phyloP scores from a whole-genome alignment of 2,113 vertebrate species.

The mouse (Mus musculus) region DNA sequence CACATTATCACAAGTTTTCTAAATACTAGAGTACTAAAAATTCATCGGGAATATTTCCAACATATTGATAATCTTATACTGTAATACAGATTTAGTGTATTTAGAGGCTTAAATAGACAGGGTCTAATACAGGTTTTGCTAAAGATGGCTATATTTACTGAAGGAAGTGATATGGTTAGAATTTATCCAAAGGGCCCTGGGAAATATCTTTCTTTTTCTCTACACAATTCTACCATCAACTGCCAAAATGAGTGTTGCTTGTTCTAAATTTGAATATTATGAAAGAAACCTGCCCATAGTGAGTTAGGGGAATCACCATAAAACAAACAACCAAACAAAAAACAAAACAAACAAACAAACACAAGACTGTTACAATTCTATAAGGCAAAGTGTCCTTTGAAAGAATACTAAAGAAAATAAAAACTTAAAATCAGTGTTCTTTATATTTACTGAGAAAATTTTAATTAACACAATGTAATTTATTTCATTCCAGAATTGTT shows the following conservation, averaged over 20 bases:
- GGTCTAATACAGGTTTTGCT: slow-evolving; percentile 47
- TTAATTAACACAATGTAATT: not conserved
- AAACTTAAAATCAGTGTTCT: not conserved
- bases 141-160: slow-evolving; percentile 71
- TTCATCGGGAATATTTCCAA: slow-evolving; percentile 50
- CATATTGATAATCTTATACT: slow-evolving; percentile 55
- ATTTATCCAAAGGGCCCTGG: slow-evolving; percentile 27
- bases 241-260: slow-evolving; percentile 41
- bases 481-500: slow-evolving; percentile 23
- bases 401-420: slow-evolving; percentile 14
- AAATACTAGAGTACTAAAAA: slow-evolving; percentile 39
- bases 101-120: slow-evolving; percentile 69
- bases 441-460: slow-evolving; percentile 41
- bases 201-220: slow-evolving; percentile 18
- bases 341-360: too few relatives aligned
- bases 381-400: not conserved
- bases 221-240: not conserved
- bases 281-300: not conserved
- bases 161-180: slow-evolving; percentile 62
- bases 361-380: not conserved
- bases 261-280: slow-evolving; percentile 12
- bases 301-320: not conserved
- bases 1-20: slow-evolving; percentile 44
- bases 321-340: not conserved
- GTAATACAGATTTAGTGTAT: slow-evolving; percentile 72